Evolutionary conservation across 2,797 vertebrate genomes (phyloP), one percentile per base, ranked within the genome.

Genomic region (Pipistrellus pygmaeus): DNA sequence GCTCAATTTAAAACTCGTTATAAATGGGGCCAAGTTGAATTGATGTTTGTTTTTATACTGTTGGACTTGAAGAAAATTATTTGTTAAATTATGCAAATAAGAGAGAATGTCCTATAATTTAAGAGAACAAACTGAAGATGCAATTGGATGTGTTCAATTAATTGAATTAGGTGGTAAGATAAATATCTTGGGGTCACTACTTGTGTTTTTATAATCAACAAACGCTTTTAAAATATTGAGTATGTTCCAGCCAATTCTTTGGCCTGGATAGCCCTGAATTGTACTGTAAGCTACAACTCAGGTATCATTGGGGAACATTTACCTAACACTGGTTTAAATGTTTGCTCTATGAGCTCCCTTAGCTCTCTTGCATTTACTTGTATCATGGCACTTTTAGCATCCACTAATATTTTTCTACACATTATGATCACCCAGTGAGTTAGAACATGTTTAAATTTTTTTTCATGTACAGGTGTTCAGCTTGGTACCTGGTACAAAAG

Each of bases 61-160:
- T 84, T 95, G 8, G 14, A n/a, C 89, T 92, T 94, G 51, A 96
- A 93, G 66, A 92, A 91, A 93, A 87, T 53, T 35, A 84, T 92
- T 85, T 81, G 41, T 94, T 93, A 72, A 84, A 77, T 89, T 90
- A 88, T 91, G 18, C 23, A 95, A 88, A 69, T 86, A 83, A 66
- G 71, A 75, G 48, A n/a, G 80, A 38, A 55, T 55, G 53, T 8
- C 53, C 53, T 23, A 23, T 55, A 55, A 55, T 55, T 55, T 21
- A 55, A 55, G 41, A 90, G 57, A 75, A 85, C 18, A 92, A 84
- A 76, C 15, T 82, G 30, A 92, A 93, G 3, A 77, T 86, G 0
- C 69, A 73, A 80, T 80, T 88, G 53, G 93, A 72, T 92, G 12
- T 12, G 82, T 96, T 84, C 8, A 75, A 15, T 77, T 91, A 64